Evolutionary conservation across 2,113 vertebrate species (phyloP).

Genomic region (Poeciliopsis retropinna): DNA sequence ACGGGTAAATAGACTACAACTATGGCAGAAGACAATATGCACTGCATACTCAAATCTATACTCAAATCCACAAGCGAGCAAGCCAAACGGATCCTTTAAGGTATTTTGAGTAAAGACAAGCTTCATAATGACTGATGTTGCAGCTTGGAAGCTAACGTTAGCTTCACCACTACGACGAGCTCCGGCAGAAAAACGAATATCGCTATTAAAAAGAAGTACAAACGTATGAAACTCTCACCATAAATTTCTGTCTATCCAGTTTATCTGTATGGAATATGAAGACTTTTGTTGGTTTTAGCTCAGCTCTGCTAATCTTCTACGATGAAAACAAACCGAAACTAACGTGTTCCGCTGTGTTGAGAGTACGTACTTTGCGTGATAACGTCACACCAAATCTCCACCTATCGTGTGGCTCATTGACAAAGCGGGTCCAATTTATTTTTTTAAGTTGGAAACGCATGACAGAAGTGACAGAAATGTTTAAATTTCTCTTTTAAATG

Average conservation of each 20-base stretch:
- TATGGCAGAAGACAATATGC: background rate
- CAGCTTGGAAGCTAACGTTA: conserved; percentile 47
- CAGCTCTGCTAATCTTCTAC: conserved; percentile 1
- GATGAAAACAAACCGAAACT: conserved; percentile 27
- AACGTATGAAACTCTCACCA: conserved; percentile 23
- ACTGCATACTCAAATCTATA: background rate
- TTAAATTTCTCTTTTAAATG: no score
- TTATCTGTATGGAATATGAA: background rate
- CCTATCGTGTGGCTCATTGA: no score
- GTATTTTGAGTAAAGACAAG: background rate
- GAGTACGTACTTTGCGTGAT: conserved; percentile 27
- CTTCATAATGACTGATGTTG: background rate
- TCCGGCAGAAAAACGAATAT: background rate
- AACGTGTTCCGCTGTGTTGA: background rate
- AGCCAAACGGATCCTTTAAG: background rate
- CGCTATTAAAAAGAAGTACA: background rate
- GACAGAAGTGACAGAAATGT: no score
- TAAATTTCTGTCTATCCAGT: background rate
- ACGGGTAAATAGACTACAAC: background rate
- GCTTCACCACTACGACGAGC: conserved; percentile 34
- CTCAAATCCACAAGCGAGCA: background rate
- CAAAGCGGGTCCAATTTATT: no score
- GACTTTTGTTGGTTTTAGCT: background rate
- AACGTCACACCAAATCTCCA: conserved; percentile 11
- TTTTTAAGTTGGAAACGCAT: no score